Evolutionary conservation across 2,113 vertebrate genomes (phyloP), one percentile per base, ranked within the genome.

Genomic region (Ammodytes marinus): DNA sequence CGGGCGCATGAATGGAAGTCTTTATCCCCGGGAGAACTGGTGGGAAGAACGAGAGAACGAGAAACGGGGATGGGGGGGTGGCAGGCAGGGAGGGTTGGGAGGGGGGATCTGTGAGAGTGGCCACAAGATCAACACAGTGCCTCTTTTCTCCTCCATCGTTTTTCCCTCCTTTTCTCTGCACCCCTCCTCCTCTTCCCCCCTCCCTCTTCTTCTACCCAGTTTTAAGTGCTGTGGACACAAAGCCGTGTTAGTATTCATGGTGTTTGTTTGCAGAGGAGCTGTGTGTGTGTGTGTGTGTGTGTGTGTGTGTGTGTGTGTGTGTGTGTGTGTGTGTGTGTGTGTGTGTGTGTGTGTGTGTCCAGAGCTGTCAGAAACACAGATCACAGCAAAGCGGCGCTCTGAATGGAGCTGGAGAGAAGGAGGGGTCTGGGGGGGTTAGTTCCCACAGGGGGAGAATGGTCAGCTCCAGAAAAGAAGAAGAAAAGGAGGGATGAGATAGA

Each of bases 401-500:
- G 94, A 97, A 97, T 98, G 95, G 95, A 96, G 91, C 94, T 88
- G 7, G 92, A 94, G 93, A 93, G 93, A 94, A 91, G 68, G 86
- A 57, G 8, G 81, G 83, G 88, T 85, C 27, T 27, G 49, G 2
- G 84, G 85, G 89, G 73, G 83, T 80, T 86, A 78, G 96, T 95
- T 96, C 95, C 95, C 96, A 95, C 94, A 95, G 94, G 94, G 86
- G 93, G 93, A 92, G 94, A 95, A 96, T 96, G 96, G 95, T 46
- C 58, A 90, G 88, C 94, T 94, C 88, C 85, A 88, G 86, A 94
- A 95, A 86, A 82, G 73, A 80, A 80, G 81, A 91, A 89, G 82
- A 84, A 88, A 89, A 87, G 88, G 82, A 91, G 79, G 57, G 84
- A 89, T 87, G 76, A 77, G 85, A 84, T 74, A 80, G 80, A 70